phyloP scores from a whole-genome alignment of 2,797 vertebrate genomes.

The Betta splendens region DNA sequence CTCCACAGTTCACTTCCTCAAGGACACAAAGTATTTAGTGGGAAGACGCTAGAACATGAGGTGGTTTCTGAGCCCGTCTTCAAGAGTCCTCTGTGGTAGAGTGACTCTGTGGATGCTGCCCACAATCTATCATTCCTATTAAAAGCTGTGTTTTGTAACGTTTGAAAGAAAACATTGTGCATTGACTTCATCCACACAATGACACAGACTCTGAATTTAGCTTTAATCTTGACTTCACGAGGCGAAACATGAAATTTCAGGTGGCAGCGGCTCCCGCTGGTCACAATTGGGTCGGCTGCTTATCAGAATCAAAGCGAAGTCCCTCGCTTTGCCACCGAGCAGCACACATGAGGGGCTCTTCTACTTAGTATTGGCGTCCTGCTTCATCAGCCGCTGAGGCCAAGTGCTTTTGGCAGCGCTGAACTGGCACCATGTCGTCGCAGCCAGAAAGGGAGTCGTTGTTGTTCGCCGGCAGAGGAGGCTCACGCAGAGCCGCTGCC shows the following conservation, averaged over 20 bases:
- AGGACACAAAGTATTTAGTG: constrained; percentile 34
- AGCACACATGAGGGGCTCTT: constrained; percentile 75
- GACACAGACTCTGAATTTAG: neutral
- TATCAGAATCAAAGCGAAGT: constrained; percentile 47
- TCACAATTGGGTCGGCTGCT: constrained; percentile 54
- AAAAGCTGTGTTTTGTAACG: neutral
- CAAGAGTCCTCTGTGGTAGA: constrained; percentile 34
- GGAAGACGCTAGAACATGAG: constrained; percentile 34
- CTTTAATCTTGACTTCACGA: constrained; percentile 16
- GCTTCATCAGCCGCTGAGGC: constrained; percentile 64
- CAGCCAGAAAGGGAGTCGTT: constrained; percentile 66
- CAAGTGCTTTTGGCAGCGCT: constrained; percentile 77
- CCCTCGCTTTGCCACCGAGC: constrained; percentile 69
- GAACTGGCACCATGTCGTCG: constrained; percentile 51
- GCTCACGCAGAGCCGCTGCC: constrained; percentile 54
- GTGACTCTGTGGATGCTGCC: constrained; percentile 21
- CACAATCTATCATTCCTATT: constrained; percentile 23
- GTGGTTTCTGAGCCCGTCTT: constrained; percentile 50
- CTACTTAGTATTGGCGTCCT: constrained; percentile 70
- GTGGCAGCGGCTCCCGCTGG: constrained; percentile 33
- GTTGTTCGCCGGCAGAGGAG: constrained; percentile 61
- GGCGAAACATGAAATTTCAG: constrained; percentile 44
- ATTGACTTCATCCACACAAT: neutral
- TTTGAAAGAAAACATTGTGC: constrained; percentile 4
- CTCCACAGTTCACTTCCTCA: constrained; percentile 57